Evolutionary conservation across 2,113 vertebrate species (phyloP).

Genomic region (Sceloporus tristichus): DNA sequence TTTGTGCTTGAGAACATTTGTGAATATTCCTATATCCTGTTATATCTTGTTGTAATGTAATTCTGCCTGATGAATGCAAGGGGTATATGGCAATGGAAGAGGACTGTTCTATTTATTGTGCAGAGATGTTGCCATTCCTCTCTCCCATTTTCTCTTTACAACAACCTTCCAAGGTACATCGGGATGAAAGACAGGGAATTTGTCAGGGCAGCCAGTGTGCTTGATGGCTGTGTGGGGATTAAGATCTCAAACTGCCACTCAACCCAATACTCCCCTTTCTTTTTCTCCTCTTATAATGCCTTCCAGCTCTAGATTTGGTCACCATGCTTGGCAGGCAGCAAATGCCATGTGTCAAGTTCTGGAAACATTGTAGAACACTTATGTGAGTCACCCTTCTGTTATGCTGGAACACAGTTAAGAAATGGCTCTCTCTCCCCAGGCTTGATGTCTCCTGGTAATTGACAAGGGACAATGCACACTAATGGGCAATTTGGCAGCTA

Average conservation of each 20-base stretch:
- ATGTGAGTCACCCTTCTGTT: not conserved
- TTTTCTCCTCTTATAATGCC: not conserved
- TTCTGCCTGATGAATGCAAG: too few species aligned
- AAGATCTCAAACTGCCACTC: not conserved
- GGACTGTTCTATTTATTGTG: not conserved
- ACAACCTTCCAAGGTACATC: not conserved
- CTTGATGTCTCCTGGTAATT: slow-evolving; percentile 8
- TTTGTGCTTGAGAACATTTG: too few species aligned
- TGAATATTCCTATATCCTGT: too few species aligned
- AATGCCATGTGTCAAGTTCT: not conserved
- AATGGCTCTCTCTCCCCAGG: not conserved
- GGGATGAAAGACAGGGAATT: not conserved
- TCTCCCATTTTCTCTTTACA: not conserved
- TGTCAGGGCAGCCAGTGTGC: not conserved
- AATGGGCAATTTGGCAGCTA: slow-evolving; percentile 21
- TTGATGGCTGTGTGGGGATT: not conserved
- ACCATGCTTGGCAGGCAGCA: not conserved
- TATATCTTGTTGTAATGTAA: too few species aligned
- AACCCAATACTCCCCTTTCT: too few species aligned
- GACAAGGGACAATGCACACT: not conserved
- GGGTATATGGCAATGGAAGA: not conserved
- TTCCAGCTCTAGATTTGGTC: not conserved
- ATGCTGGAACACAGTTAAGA: not conserved
- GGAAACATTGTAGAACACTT: not conserved
- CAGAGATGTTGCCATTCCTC: not conserved